These are phyloP conservation scores for Petrosia ficiformis DNA, from an alignment of 37 sponge, comb jelly and placozoan genomes.

Conservation along the genomic window DNA sequence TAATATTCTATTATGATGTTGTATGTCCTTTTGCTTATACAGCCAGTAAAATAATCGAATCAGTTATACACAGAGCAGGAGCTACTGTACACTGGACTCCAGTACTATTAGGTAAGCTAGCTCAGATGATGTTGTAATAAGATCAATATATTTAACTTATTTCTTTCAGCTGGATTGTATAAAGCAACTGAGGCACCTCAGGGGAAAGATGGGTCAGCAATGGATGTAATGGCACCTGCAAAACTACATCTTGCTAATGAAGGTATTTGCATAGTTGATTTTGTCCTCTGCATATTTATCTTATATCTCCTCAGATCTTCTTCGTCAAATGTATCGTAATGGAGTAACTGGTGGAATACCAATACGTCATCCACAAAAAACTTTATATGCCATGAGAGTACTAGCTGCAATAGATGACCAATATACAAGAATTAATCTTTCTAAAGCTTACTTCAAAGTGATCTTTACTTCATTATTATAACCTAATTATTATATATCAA, in stretches of 20 bases:
- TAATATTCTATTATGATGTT: conserved; percentile 87
- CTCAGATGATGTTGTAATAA: too few relatives aligned
- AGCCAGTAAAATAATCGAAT: conserved; percentile 73
- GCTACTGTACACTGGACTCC: conserved; percentile 76
- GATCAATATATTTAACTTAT: neutral
- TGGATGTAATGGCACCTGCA: conserved; percentile 71
- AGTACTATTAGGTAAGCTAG: conserved; percentile 73
- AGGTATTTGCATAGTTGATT: conserved; percentile 29
- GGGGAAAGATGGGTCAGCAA: conserved; percentile 83
- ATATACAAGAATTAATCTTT: conserved; percentile 21
- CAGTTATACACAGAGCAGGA: conserved; percentile 34
- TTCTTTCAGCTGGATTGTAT: conserved; percentile 77
- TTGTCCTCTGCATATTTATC: neutral
- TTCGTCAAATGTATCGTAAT: conserved; percentile 26
- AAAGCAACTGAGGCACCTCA: conserved; percentile 73
- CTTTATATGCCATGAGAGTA: conserved; percentile 83
- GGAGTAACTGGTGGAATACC: conserved; percentile 34
- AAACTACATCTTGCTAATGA: conserved; percentile 43
- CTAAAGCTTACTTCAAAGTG: conserved; percentile 71
- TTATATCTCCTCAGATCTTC: conserved; percentile 44
- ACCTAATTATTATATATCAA: neutral
- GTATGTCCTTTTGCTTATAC: conserved; percentile 94
- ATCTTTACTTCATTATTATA: neutral
- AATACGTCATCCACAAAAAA: conserved; percentile 50
- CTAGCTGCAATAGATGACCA: conserved; percentile 59